Percentiles rank a stretch among this genome's conserved stretches.
Conservation (phyloP, 2,888 invertebrate genomes). For the Muschampia plurimacula region DNA sequence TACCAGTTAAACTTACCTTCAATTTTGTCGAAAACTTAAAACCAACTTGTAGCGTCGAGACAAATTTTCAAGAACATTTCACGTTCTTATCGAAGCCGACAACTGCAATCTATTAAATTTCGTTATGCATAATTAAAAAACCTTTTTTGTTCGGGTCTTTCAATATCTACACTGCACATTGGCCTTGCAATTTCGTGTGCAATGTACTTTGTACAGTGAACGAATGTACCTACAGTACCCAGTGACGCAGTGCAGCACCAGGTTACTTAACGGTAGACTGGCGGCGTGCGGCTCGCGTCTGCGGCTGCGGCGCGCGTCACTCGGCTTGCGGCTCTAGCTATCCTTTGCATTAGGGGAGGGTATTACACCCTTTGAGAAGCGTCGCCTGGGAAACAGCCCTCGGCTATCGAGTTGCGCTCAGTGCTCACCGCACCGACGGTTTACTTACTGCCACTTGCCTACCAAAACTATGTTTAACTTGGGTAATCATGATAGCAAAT, state of each 20-base stretch:
- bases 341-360: conserved; percentile 29
- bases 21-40: not conserved
- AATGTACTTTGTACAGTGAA: conserved; percentile 32
- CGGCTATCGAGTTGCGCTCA: conserved; percentile 11
- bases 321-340: conserved; percentile 26
- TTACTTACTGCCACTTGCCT: not conserved
- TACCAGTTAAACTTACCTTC: not conserved
- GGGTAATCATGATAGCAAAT: not conserved
- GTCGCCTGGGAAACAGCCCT: conserved; percentile 28
- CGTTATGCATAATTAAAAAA: conserved; percentile 22
- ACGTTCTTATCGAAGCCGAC: not conserved
- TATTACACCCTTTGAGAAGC: conserved; percentile 31
- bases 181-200: conserved; percentile 36
- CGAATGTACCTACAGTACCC: conserved; percentile 15
- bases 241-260: conserved; percentile 37
- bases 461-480: not conserved
- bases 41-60: not conserved
- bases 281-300: conserved; percentile 30
- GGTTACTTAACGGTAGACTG: conserved; percentile 38
- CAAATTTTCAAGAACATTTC: conserved; percentile 19
- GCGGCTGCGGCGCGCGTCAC: conserved; percentile 19
- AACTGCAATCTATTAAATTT: conserved; percentile 17
- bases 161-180: conserved; percentile 14
- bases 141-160: conserved; percentile 27
- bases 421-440: not conserved